Percentiles rank a stretch among this genome's conserved stretches.
phyloP scores from a whole-genome alignment of 2,113 vertebrate genomes.

The Dasyurus viverrinus region DNA sequence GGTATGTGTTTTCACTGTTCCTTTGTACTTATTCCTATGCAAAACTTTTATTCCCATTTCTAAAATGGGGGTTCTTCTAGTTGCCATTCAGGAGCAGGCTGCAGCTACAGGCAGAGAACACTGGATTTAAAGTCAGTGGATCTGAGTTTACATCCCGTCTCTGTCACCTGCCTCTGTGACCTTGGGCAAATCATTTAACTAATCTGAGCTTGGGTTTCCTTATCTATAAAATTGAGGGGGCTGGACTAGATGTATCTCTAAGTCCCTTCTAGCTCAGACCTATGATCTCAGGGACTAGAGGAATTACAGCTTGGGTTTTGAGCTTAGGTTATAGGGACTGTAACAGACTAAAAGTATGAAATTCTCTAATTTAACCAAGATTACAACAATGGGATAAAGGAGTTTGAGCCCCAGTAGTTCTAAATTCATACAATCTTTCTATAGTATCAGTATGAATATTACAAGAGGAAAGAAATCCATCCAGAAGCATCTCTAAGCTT shows the following conservation, averaged over 20 bases:
- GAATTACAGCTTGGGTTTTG: neutral
- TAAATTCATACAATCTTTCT: neutral
- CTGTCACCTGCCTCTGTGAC: neutral
- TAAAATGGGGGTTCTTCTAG: neutral
- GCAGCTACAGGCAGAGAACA: neutral
- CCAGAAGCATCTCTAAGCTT: neutral
- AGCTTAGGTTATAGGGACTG: neutral
- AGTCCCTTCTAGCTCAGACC: neutral
- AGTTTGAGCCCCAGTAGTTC: neutral
- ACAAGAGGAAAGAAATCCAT: neutral
- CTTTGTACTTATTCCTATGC: too few relatives aligned
- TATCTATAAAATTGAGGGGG: neutral
- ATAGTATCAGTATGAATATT: neutral
- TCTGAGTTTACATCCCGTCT: neutral
- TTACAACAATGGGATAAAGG: neutral
- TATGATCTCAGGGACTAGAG: neutral
- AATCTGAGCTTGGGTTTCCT: neutral
- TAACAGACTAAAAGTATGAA: neutral
- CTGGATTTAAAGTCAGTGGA: neutral
- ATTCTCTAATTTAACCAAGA: neutral
- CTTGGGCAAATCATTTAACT: neutral
- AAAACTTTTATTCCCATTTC: neutral
- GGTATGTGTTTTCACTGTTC: neutral
- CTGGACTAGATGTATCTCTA: neutral
- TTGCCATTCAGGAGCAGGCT: neutral